A percentile compares a stretch with the other conserved stretches of the same genome.
These are phyloP conservation scores for Ennomos quercinarius DNA, from an alignment of 2,888 invertebrate genomes.

Conservation along the genomic window DNA sequence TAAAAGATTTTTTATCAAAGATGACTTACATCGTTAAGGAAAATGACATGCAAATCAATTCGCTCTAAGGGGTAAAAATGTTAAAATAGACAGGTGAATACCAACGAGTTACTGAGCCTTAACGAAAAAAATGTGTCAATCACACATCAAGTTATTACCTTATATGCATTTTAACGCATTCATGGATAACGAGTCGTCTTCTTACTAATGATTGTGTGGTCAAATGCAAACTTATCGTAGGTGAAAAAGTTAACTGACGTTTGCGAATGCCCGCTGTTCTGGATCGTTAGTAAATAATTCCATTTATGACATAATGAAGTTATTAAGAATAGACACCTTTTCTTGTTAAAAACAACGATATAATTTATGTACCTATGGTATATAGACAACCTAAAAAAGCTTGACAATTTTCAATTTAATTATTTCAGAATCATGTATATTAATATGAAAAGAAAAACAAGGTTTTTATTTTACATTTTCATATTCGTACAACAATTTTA, in stretches of 20 bases:
- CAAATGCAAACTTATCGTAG: no score
- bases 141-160: conserved; percentile 58
- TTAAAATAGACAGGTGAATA: conserved; percentile 44
- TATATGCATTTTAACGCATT: conserved; percentile 50
- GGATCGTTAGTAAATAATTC: conserved; percentile 13
- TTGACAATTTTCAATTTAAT: no score
- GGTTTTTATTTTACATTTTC: no score
- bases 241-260: conserved; percentile 24
- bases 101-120: conserved; percentile 28
- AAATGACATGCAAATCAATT: conserved; percentile 37
- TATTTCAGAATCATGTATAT: no score
- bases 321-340: conserved; percentile 8
- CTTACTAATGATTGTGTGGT: conserved; percentile 32
- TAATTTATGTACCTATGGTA: no score
- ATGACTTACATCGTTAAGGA: no score
- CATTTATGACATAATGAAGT: conserved; percentile 5
- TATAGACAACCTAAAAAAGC: no score
- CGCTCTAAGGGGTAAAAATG: conserved; percentile 29
- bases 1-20: no score
- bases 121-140: conserved; percentile 57
- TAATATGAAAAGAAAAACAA: no score
- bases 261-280: conserved; percentile 2
- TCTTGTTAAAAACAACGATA: not conserved
- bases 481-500: no score
- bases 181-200: conserved; percentile 54